Conservation (phyloP, 2,113 vertebrate genomes). For the Chaenocephalus aceratus region DNA sequence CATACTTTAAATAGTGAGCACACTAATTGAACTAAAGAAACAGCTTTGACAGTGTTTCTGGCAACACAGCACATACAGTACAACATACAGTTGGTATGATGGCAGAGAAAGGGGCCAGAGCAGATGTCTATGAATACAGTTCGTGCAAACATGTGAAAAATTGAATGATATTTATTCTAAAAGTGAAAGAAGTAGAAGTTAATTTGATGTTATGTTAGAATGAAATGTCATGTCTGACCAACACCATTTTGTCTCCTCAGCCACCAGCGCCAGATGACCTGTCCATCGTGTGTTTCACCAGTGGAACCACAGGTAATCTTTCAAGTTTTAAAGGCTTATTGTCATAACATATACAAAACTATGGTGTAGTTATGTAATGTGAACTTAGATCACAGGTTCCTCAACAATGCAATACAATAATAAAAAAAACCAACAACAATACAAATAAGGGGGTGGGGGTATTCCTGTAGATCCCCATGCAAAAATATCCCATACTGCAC, state of each 20-base stretch:
- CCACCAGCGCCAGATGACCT: constrained; percentile 92
- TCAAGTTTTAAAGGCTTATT: no score
- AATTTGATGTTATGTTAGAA: background rate
- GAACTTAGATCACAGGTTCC: no score
- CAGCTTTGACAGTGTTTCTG: background rate
- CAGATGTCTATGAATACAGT: background rate
- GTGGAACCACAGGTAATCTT: constrained; percentile 91
- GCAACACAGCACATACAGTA: background rate
- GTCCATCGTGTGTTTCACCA: constrained; percentile 96
- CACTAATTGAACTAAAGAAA: background rate
- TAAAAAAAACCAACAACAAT: no score
- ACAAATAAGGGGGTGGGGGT: no score
- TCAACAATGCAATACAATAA: no score
- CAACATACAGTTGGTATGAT: background rate
- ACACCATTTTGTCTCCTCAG: constrained; percentile 75
- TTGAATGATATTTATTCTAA: background rate
- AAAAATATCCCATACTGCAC: background rate
- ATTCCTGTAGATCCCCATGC: no score
- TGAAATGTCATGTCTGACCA: background rate
- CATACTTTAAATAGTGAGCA: background rate
- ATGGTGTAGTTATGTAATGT: no score
- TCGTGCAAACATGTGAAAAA: background rate
- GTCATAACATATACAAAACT: no score
- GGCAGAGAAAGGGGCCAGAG: background rate
- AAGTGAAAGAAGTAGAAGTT: background rate